A percentile compares a stretch with the other conserved stretches of the same genome.
phyloP scores from a whole-genome alignment of 2,797 vertebrate genomes.

The Phoebastria nigripes region DNA sequence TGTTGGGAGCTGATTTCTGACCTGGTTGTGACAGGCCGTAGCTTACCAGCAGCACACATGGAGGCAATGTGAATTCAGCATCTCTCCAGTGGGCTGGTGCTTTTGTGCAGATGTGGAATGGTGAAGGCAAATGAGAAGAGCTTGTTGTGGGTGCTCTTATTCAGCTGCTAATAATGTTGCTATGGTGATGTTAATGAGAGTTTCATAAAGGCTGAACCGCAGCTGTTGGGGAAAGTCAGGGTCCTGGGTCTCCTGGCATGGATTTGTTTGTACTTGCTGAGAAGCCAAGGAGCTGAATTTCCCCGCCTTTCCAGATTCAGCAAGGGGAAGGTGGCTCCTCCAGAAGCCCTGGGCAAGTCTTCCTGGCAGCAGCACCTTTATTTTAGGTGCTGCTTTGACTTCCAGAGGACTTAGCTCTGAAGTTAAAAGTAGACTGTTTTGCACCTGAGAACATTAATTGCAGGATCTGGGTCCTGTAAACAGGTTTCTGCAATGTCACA shows the following conservation, averaged over 20 bases:
- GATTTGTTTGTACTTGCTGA: neutral
- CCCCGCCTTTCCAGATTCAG: neutral
- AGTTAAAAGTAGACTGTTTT: neutral
- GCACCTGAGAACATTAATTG: neutral
- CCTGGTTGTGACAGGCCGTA: neutral
- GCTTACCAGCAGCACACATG: neutral
- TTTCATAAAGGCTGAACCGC: neutral
- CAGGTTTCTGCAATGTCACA: neutral
- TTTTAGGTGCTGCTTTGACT: neutral
- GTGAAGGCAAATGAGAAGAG: neutral
- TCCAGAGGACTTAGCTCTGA: neutral
- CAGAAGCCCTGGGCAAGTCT: neutral
- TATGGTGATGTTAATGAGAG: neutral
- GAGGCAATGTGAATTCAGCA: neutral
- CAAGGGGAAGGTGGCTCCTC: neutral
- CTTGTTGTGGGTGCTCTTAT: neutral
- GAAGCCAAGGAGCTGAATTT: neutral
- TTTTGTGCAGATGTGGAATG: neutral
- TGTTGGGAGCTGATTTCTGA: neutral
- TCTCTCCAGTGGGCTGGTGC: neutral
- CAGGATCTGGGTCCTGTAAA: neutral
- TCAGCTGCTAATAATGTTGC: conserved; percentile 35
- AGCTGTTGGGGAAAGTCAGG: neutral
- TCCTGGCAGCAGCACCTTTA: neutral
- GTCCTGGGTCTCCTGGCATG: neutral